These are phyloP conservation scores for Ameiurus melas DNA, from an alignment of 2,113 vertebrate genomes.

Conservation along the genomic window DNA sequence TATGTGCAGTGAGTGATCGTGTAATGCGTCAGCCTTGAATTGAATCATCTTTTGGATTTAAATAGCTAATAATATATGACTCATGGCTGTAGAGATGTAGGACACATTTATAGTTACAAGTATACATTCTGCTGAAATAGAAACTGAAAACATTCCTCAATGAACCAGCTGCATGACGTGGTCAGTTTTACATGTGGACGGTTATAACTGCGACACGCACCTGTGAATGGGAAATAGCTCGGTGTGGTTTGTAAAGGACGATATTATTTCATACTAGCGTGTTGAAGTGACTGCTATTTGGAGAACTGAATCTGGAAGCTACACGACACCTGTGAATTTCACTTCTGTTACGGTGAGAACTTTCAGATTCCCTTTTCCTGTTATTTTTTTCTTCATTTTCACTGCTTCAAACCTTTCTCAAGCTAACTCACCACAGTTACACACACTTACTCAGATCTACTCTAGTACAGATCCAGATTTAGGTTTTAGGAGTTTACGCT, in stretches of 20 bases:
- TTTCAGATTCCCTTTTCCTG: slow-evolving; percentile 10
- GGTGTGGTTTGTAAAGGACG: not conserved
- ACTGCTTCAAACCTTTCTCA: not conserved
- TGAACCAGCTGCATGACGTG: not conserved
- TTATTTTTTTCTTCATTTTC: not conserved
- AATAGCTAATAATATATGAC: not conserved
- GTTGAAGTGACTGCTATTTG: not conserved
- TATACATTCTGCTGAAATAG: not conserved
- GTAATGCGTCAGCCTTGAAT: not conserved
- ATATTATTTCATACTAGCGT: slow-evolving; percentile 2
- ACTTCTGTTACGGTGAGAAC: slow-evolving; percentile 32
- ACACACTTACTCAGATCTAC: not conserved
- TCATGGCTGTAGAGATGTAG: not conserved
- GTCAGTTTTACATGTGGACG: slow-evolving; percentile 15
- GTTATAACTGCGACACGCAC: not conserved
- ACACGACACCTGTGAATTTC: slow-evolving; percentile 31
- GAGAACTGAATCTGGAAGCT: slow-evolving; percentile 13
- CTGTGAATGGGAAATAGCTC: not conserved
- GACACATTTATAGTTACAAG: slow-evolving; percentile 7
- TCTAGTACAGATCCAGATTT: not conserved
- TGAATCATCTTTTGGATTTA: not conserved
- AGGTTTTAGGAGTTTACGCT: not conserved
- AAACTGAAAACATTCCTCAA: slow-evolving; percentile 1
- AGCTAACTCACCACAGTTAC: not conserved
- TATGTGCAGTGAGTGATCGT: not conserved